Base-by-base conservation (phyloP, 1,140 invertebrate genomes). In the Drosophila leontia region DNA sequence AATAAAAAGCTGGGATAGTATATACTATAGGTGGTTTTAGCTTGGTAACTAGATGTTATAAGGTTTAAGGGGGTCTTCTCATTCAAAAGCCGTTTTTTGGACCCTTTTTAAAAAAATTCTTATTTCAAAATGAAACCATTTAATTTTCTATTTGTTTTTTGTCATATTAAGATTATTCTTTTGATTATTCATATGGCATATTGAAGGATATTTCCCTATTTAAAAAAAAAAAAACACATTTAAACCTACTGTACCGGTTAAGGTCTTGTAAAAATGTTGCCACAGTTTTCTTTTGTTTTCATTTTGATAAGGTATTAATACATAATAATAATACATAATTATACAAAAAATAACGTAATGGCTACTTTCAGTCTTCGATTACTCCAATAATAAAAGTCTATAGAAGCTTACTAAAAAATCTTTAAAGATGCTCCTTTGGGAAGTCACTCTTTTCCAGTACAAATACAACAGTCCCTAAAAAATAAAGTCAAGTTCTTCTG, bases 401-500 rank as follows among this genome's bases (percentile, higher is more conserved):
- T 29, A 29, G 4, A 45, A 5, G 45, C 23, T 8, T 15, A 26
- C 3, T 48, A 15, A 48, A 48, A 48, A 13, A 0, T 11, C 6
- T 44, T 13, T 23, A 47, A 19, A 37, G 17, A 39, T 64, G 4
- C 7, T 32, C 3, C 11, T 51, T 23, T 45, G 8, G 51, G 13
- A 23, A 15, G 7, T 5, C 42, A 45, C 34, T 39, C 34, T 37
- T 15, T 7, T 23, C 3, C 5, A 15, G 5, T 15, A 39, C 37
- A 39, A 39, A 39, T 15, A 39, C 6, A 7, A 42, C 1, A 34
- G 26, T 15, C n/a, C 19, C n/a, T 29, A 44, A 29, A 41, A 68
- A 59, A 39, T 56, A 58, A 60, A 41, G 32, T 63, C 41, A 42
- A 48, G 34, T 80, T 79, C 68, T 78, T 60, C 74, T 81, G 74